A percentile compares a stretch with the other conserved stretches of the same genome.
These are phyloP conservation scores for Palythoa grandis DNA, from an alignment of 92 coral and sea anemone genomes.

Conservation along the genomic window DNA sequence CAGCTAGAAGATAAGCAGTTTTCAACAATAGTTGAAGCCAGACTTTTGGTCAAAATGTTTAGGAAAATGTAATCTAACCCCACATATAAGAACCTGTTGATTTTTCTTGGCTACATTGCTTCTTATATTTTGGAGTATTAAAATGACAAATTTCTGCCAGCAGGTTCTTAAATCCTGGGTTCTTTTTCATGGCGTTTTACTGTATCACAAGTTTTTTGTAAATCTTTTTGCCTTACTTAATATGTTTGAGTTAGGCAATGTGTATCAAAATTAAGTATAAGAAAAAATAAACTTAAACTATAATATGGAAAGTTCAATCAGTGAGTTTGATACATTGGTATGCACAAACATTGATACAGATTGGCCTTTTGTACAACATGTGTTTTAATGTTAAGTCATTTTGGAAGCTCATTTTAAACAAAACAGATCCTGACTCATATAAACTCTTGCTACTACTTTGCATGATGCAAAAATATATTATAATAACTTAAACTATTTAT, in stretches of 20 bases:
- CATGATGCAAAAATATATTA: conserved; percentile 18
- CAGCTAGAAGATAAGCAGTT: background rate
- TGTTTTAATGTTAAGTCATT: conserved; percentile 3
- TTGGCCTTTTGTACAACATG: conserved; percentile 9
- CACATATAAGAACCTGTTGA: conserved; percentile 9
- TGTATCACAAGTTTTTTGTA: conserved; percentile 8
- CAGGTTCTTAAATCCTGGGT: conserved; percentile 8
- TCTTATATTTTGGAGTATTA: conserved; percentile 7
- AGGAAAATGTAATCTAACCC: conserved; percentile 3
- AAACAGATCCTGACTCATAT: conserved; percentile 16
- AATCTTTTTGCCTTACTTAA: conserved; percentile 3
- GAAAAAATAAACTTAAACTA: background rate
- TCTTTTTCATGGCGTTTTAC: background rate
- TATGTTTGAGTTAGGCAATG: conserved; percentile 1
- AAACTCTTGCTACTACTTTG: conserved; percentile 23
- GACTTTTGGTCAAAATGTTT: background rate
- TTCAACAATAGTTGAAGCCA: conserved; percentile 10
- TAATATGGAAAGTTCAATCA: conserved; percentile 6
- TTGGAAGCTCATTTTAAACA: background rate
- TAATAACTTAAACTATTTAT: conserved; percentile 2
- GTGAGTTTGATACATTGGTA: conserved; percentile 9
- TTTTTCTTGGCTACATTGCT: background rate
- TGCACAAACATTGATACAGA: background rate
- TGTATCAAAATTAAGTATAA: conserved; percentile 2
- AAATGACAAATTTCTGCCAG: conserved; percentile 1